Evolutionary conservation across 2,797 vertebrate species (phyloP).

Genomic region (Galagoides demidoff): DNA sequence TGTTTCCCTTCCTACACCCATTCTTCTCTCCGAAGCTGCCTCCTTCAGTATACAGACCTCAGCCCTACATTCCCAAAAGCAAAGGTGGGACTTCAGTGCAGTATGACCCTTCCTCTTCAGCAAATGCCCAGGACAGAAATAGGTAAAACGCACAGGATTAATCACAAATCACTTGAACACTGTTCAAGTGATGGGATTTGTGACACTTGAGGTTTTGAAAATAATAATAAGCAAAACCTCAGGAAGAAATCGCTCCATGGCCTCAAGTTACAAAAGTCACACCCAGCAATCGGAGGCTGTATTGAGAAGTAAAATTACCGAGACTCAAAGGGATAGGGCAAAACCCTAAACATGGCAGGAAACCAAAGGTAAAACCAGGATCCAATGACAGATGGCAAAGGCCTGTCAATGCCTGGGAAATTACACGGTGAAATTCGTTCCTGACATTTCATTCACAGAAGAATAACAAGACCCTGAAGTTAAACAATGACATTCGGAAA

Average conservation of each 20-base stretch:
- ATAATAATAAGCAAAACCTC: conserved; percentile 56
- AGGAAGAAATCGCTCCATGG: conserved; percentile 32
- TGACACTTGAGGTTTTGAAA: conserved; percentile 58
- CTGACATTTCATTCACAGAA: conserved; percentile 81
- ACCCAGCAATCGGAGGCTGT: not conserved
- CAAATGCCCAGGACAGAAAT: conserved; percentile 30
- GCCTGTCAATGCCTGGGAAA: conserved; percentile 66
- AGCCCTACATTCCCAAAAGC: conserved; percentile 5
- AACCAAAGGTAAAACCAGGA: conserved; percentile 69
- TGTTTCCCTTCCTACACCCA: not conserved
- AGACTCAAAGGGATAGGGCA: conserved; percentile 68
- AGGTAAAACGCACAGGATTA: not conserved
- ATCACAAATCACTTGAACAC: conserved; percentile 23
- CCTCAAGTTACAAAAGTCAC: conserved; percentile 11
- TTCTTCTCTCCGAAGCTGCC: not conserved
- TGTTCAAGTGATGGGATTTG: conserved; percentile 38
- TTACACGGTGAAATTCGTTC: conserved; percentile 72
- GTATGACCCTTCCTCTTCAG: not conserved
- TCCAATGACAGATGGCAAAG: conserved; percentile 75
- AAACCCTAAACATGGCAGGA: conserved; percentile 72
- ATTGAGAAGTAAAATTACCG: conserved; percentile 59
- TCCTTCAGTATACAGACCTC: not conserved
- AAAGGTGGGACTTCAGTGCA: not conserved
- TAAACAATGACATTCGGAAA: conserved; percentile 79
- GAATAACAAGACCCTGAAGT: conserved; percentile 81